Base-by-base conservation (phyloP, 1,140 invertebrate genomes). In the Penaeus japonicus region DNA sequence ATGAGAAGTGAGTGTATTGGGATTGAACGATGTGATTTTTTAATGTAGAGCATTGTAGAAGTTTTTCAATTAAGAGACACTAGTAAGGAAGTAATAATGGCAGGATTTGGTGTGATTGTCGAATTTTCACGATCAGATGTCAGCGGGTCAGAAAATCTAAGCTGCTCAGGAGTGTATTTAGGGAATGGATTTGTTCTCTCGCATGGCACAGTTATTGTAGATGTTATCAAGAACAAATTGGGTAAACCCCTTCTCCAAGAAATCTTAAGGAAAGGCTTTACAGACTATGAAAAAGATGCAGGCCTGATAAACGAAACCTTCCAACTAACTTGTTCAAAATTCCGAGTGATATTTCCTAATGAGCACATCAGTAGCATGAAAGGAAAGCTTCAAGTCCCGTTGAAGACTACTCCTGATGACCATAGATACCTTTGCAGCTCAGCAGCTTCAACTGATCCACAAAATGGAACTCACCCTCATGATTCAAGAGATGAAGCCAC, bases 111-210 rank as follows among this genome's bases (percentile, higher is more conserved):
- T 15, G 80, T 84, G 20, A 88, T 88, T 57, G 87, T 88, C 10
- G 73, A 88, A 55, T 82, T 32, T 27, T 87, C 59, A 4, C 24
- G 18, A 7, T 55, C 70, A 18, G 73, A 83, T 32, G 10, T 77
- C 20, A 59, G 47, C 39, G 18, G 27, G n/a, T 12, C 22, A 47
- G 70, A 88, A 24, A 83, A 30, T 18, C 20, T 88, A 12, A 88
- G 87, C 54, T 88, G 87, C 80, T 88, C 87, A 20, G 87, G 87
- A 5, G 57, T 88, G 15, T 88, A 83, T 35, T 30, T 88, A 4
- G 87, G 87, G 2, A 75, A 77, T 27, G 87, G 87, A 1, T 27
- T 83, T 30, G 22, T 88, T 35, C 80, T 88, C 24, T 78, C 87
- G 24, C 87, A 88, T 53, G 87, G 87, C 30, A 88, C 70, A 32